Base-by-base conservation (phyloP, 2,888 invertebrate genomes). In the Saturnia pavonia region DNA sequence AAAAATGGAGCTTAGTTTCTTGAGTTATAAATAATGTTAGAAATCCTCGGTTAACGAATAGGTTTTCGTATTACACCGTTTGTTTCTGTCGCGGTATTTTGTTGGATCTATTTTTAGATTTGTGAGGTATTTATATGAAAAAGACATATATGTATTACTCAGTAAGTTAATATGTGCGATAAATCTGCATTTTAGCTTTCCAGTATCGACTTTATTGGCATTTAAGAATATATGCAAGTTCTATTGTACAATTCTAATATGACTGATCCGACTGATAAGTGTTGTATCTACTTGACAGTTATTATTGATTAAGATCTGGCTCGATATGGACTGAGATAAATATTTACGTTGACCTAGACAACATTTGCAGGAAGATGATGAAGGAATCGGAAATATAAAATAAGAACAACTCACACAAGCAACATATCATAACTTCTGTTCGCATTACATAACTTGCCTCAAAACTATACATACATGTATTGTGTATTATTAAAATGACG, bases 1-100 rank as follows among this genome's bases (percentile, higher is more conserved):
- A 92, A 92, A 92, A 92, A 91, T 90, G 88, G 86, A 86, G 90
- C 91, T 91, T 90, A 91, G 87, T 90, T 87, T 86, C 87, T 86
- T 84, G 83, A 82, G 87, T 82, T 87, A 88, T 92, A 91, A 91
- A 92, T 92, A 90, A 91, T 89, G 86, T 85, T 84, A 84, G 88
- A 87, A 87, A 89, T 88, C 87, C 89, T 81, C 77, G 77, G 75
- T 81, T 79, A 80, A 82, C 78, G 78, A 81, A 83, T 85, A 84
- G 83, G 81, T 80, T 80, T 83, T 78, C 78, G 77, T 82, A 81
- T 76, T 73, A 76, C 71, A 72, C 74, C 72, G 73, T 73, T 75
- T 76, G 45, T 77, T 72, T 78, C 72, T 75, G 74, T 63, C 63
- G 34, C 34, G 16, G 63, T 63, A 34, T 63, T 34, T 34, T 63